Percentiles rank a stretch among this genome's conserved stretches.
phyloP scores from a whole-genome alignment of 2,797 vertebrate species.

The Notamacropus eugenii region DNA sequence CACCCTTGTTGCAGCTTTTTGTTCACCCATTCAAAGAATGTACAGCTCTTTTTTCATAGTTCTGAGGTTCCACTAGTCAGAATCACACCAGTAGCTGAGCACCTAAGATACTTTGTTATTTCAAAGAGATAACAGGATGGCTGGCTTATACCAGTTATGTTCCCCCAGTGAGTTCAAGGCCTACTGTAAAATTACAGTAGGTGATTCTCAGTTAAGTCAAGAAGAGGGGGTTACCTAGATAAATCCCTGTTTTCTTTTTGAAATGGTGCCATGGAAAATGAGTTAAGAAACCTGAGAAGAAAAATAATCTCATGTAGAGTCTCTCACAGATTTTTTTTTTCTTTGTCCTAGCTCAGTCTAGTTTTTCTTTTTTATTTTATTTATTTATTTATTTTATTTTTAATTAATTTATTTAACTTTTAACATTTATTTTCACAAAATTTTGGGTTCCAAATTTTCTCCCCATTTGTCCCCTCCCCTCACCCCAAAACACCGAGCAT shows the following conservation, averaged over 20 bases:
- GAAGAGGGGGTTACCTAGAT: constrained; percentile 19
- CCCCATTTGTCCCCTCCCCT: too few relatives aligned
- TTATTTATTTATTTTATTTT: too few relatives aligned
- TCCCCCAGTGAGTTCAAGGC: constrained; percentile 45
- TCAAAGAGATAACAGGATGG: constrained; percentile 32
- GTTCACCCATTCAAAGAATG: constrained; percentile 2
- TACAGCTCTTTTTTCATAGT: not conserved
- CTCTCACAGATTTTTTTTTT: constrained; percentile 5
- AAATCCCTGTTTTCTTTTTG: constrained; percentile 8
- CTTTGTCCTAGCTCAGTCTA: constrained; percentile 13
- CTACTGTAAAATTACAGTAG: not conserved
- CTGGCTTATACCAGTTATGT: constrained; percentile 21
- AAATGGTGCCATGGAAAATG: constrained; percentile 19
- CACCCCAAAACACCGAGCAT: too few relatives aligned
- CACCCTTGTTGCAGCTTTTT: not conserved
- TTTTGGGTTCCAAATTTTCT: too few relatives aligned
- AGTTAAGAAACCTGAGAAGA: constrained; percentile 38
- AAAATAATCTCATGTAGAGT: constrained; percentile 2
- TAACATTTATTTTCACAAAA: too few relatives aligned
- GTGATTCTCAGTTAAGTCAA: constrained; percentile 53
- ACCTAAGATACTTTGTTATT: constrained; percentile 31
- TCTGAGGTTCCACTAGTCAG: not conserved
- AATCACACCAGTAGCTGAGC: constrained; percentile 28
- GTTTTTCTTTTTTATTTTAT: too few relatives aligned
- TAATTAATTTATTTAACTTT: too few relatives aligned